Evolutionary conservation across 2,797 vertebrate genomes (phyloP).

Genomic region (Acanthis flammea): DNA sequence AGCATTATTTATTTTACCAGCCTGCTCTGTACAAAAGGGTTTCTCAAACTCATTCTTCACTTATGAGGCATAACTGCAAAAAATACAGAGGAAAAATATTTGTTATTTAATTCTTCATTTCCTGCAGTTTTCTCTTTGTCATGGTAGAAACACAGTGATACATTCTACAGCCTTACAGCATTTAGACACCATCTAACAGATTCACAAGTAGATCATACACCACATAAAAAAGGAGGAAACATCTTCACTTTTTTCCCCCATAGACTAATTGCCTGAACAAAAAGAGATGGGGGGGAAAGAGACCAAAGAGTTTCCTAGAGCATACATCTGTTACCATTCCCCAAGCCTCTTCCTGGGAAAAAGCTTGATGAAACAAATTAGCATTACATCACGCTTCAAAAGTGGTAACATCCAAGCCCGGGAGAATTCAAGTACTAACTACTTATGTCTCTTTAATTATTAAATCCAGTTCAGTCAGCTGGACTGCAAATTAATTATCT

Average conservation of each 20-base stretch:
- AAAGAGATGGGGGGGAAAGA: not conserved
- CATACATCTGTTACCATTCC: not conserved
- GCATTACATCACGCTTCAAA: constrained; percentile 24
- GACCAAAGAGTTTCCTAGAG: not conserved
- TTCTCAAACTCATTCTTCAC: not conserved
- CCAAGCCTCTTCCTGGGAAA: not conserved
- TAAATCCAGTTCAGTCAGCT: constrained; percentile 26
- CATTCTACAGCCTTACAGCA: not conserved
- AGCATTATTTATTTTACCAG: not conserved
- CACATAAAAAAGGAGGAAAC: not conserved
- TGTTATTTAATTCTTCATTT: not conserved
- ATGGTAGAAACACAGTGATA: not conserved
- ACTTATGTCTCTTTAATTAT: constrained; percentile 38
- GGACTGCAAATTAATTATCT: constrained; percentile 8
- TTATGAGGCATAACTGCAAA: not conserved
- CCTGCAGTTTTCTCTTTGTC: not conserved
- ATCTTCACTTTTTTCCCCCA: not conserved
- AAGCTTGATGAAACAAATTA: constrained; percentile 24
- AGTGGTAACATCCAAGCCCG: constrained; percentile 9
- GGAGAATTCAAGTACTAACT: not conserved
- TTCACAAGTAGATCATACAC: not conserved
- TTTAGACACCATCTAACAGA: not conserved
- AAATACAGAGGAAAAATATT: not conserved
- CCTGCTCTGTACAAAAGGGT: not conserved
- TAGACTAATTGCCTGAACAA: not conserved